phyloP scores from a whole-genome alignment of 2,113 vertebrate species.

The Nestor notabilis region DNA sequence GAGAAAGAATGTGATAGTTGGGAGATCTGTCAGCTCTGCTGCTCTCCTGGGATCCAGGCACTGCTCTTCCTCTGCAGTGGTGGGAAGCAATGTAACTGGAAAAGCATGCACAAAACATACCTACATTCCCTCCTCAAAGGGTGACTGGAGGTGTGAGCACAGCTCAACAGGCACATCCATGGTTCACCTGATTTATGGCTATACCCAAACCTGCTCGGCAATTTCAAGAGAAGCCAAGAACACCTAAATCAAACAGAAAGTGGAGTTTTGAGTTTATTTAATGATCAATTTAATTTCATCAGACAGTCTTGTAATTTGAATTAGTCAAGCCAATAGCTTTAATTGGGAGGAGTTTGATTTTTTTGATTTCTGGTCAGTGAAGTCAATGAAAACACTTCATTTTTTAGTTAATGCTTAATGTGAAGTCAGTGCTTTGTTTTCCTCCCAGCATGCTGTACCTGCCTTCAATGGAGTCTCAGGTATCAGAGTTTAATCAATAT shows the following conservation, averaged over 20 bases:
- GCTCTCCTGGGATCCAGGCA: rapidly evolving
- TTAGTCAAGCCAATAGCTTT: conserved; percentile 18
- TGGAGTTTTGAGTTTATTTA: not conserved
- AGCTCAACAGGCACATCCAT: not conserved
- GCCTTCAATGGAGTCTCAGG: conserved; percentile 43
- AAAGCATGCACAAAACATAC: not conserved
- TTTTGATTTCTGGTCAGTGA: conserved; percentile 56
- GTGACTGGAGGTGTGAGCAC: not conserved
- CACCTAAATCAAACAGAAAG: not conserved
- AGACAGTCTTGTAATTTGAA: not conserved
- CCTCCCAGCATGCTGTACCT: conserved; percentile 39
- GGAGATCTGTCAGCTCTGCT: not conserved
- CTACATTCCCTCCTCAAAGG: not conserved
- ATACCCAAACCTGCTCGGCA: conserved; percentile 8
- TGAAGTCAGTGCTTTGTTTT: conserved; percentile 30
- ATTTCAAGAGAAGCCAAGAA: conserved; percentile 29
- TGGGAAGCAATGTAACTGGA: not conserved
- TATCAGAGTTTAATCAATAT: conserved; percentile 71
- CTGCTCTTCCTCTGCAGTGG: not conserved
- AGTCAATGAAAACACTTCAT: conserved; percentile 31
- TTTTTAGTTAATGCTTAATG: conserved; percentile 35
- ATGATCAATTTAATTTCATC: not conserved
- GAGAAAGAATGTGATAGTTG: not conserved
- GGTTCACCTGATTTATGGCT: not conserved
- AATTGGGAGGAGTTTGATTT: conserved; percentile 50